Base-by-base conservation (phyloP, 2,797 vertebrate genomes). In the Fistularia tabacaria region DNA sequence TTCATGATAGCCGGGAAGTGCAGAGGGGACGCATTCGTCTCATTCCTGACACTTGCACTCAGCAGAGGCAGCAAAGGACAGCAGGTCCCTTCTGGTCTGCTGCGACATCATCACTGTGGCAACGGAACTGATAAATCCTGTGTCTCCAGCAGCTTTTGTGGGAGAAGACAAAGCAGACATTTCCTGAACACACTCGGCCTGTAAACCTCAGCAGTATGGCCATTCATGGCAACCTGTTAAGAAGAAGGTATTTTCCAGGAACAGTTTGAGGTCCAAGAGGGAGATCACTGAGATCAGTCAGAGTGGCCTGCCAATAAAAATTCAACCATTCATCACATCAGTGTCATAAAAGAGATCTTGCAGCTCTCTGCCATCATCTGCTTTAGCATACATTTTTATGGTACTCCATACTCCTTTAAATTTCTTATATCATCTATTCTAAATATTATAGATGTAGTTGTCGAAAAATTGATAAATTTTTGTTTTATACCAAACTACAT, bases 71-170 rank as follows among this genome's bases (percentile, higher is more conserved):
- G 41, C 58, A n/a, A n/a, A n/a, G 62, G 46, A 51, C 62, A 36
- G 55, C 69, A 36, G 59, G 76, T 66, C 51, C 59, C 47, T 74
- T 14, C 11, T 25, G 14, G 74, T 63, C 45, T 25, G 50, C 54
- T 41, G 10, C 50, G 5, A 25, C 55, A 49, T 53, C 14, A 79
- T 85, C 54, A 51, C 86, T 76, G 70, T 83, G 81, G 84, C 73
- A 88, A 89, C 85, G 9, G 45, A 56, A 59, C 71, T 73, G 79
- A 85, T 87, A 79, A 84, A 87, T 75, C 57, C 51, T 55, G 7
- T 14, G 15, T 81, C 59, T 78, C 57, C 70, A 76, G 64, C 70
- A 65, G 63, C 76, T 82, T 84, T 87, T 86, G 82, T 88, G 76
- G 57, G 63, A 36, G 57, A 56, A 64, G 60, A 88, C 84, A 86